Evolutionary conservation across 2,797 vertebrate genomes (phyloP).

Genomic region (Pagetopsis macropterus): DNA sequence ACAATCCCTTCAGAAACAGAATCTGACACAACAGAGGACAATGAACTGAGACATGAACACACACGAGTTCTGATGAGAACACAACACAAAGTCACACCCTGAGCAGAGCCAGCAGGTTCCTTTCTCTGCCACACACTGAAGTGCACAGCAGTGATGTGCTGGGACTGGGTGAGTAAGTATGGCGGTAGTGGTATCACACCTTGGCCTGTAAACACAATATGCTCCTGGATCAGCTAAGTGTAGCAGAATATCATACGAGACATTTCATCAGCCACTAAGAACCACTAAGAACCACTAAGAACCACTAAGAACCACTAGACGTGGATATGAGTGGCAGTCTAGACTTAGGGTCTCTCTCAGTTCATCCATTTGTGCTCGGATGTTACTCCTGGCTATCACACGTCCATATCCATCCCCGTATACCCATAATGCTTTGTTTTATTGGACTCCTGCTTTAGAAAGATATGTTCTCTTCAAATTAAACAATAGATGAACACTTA

Average conservation of each 20-base stretch:
- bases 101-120: constrained; percentile 42
- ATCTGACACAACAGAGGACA: background rate
- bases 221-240: background rate
- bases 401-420: background rate
- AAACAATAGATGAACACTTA: background rate
- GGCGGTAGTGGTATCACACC: constrained; percentile 6
- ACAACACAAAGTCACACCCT: constrained; percentile 3
- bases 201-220: background rate
- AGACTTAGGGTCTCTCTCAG: constrained; percentile 7
- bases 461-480: background rate
- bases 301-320: background rate
- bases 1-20: background rate
- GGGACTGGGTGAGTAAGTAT: background rate
- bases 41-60: background rate
- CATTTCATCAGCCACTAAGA: background rate
- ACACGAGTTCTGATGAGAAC: constrained; percentile 16
- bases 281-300: background rate
- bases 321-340: constrained; percentile 7
- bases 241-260: background rate
- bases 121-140: background rate
- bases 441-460: background rate
- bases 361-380: background rate
- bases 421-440: too few species aligned
- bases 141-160: constrained; percentile 3
- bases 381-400: background rate